These are phyloP conservation scores for Lonchura striata DNA, from an alignment of 2,113 vertebrate species.

Conservation along the genomic window DNA sequence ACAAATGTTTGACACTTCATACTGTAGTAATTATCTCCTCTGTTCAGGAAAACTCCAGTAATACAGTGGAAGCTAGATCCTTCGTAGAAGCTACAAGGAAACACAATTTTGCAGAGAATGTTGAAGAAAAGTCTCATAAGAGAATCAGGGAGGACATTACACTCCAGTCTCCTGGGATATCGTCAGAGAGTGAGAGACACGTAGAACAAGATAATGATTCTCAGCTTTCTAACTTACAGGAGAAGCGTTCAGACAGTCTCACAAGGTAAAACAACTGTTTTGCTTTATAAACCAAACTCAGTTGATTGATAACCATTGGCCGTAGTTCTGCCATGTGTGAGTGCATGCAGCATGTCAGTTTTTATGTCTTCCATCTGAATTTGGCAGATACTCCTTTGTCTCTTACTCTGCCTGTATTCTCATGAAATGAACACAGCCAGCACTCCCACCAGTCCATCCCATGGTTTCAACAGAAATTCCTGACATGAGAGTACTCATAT, in stretches of 20 bases:
- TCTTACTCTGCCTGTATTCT: neutral
- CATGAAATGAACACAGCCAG: neutral
- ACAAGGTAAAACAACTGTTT: conserved; percentile 27
- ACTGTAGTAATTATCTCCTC: neutral
- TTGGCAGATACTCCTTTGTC: neutral
- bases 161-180: neutral
- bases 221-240: neutral
- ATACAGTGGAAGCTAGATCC: neutral
- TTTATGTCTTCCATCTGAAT: neutral
- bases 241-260: neutral
- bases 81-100: neutral
- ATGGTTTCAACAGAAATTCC: neutral
- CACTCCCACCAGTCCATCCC: neutral
- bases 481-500: neutral
- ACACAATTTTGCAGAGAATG: neutral
- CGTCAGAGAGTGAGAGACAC: neutral
- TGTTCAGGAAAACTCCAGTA: neutral
- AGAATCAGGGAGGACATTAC: neutral
- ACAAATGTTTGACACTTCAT: neutral
- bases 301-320: neutral
- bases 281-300: neutral
- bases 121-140: neutral
- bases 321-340: neutral
- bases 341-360: neutral
- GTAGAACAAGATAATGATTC: neutral